phyloP scores from a whole-genome alignment of 2,888 invertebrate genomes.

The Andrena bucephala region DNA sequence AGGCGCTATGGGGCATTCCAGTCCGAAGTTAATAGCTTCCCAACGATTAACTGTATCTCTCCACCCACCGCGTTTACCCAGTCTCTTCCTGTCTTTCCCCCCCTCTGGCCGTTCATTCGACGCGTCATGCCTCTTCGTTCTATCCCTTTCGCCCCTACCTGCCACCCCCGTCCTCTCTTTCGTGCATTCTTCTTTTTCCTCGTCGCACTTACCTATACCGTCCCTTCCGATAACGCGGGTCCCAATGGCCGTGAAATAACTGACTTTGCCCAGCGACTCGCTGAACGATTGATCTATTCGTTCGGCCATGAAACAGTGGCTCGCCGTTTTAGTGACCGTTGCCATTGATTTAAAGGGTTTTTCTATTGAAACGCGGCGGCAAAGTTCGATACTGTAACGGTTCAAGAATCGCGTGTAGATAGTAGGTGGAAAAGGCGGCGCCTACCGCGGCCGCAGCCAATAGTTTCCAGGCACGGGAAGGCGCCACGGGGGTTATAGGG shows the following conservation, averaged over 20 bases:
- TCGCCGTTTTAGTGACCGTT: not conserved
- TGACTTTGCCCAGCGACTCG: constrained; percentile 66
- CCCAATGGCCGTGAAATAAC: constrained; percentile 80
- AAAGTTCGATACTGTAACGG: not conserved
- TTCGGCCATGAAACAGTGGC: not conserved
- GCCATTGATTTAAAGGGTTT: not conserved
- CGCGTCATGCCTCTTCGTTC: constrained; percentile 55
- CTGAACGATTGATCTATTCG: constrained; percentile 14
- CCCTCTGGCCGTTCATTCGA: constrained; percentile 52
- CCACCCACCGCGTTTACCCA: constrained; percentile 57
- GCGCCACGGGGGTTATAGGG: constrained; percentile 82
- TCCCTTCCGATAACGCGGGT: constrained; percentile 79
- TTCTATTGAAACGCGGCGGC: not conserved
- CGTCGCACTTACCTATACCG: constrained; percentile 71
- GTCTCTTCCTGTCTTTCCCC: constrained; percentile 57
- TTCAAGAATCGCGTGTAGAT: constrained; percentile 25
- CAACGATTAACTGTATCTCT: constrained; percentile 83
- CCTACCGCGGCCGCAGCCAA: constrained; percentile 74
- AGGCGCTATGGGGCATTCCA: constrained; percentile 83
- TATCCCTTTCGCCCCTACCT: constrained; percentile 42
- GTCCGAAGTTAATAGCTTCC: constrained; percentile 83
- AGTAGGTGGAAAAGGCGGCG: constrained; percentile 51
- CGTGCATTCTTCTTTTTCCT: constrained; percentile 52
- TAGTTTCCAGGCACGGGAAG: constrained; percentile 82
- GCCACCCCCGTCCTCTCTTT: constrained; percentile 35